These are phyloP conservation scores for Drosophila austrosaltans DNA, from an alignment of 2,888 invertebrate genomes.

Conservation along the genomic window DNA sequence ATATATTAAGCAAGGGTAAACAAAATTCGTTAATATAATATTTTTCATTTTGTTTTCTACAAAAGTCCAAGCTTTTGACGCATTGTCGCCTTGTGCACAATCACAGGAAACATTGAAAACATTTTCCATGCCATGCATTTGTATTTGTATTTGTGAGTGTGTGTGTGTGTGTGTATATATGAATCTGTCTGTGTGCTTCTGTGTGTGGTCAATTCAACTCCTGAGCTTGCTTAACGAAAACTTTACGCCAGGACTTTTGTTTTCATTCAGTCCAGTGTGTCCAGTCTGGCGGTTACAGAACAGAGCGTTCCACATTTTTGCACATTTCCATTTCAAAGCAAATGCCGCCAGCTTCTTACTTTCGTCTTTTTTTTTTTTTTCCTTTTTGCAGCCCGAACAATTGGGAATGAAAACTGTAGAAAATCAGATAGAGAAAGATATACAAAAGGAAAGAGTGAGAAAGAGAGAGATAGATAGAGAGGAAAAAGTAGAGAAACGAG, in stretches of 20 bases:
- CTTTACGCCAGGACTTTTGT: constrained; percentile 46
- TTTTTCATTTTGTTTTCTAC: constrained; percentile 13
- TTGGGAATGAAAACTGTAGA: constrained; percentile 17
- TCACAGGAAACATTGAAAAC: constrained; percentile 23
- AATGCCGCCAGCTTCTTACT: constrained; percentile 49
- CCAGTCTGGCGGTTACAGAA: constrained; percentile 34
- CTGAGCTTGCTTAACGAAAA: constrained; percentile 26
- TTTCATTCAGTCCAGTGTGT: constrained; percentile 43
- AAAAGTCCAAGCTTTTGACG: constrained; percentile 27
- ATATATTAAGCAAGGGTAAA: not conserved
- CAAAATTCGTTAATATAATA: constrained; percentile 4
- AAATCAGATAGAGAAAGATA: not conserved
- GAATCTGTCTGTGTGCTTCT: not conserved
- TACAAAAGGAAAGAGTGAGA: constrained; percentile 26
- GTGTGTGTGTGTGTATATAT: not conserved
- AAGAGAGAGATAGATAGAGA: constrained; percentile 16
- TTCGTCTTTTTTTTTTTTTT: not conserved
- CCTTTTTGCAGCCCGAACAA: constrained; percentile 26
- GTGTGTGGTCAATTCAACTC: not conserved
- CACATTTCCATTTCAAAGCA: constrained; percentile 67
- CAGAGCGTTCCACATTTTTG: constrained; percentile 23
- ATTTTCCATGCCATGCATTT: not conserved
- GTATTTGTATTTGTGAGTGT: not conserved
- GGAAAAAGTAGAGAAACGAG: not conserved
- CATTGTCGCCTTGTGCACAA: constrained; percentile 39